Evolutionary conservation across 2,797 vertebrate species (phyloP), one percentile per base, ranked within the genome.

Genomic region (Rhyacichthys aspro): DNA sequence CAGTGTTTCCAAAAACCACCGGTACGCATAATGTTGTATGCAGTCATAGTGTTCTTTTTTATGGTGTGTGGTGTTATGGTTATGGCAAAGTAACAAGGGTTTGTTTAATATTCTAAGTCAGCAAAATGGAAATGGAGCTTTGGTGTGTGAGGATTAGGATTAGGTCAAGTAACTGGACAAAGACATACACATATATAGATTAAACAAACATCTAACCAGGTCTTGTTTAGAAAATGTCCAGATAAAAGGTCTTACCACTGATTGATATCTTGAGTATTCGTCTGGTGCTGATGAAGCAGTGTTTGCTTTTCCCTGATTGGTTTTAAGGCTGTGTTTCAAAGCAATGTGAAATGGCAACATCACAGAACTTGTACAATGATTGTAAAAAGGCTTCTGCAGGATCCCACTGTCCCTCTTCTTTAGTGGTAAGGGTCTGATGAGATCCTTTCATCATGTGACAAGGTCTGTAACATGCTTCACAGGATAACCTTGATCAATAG

Each of bases 401-500:
- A n/a, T n/a, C n/a, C n/a, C n/a, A 34, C 36, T 58, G 34, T 17
- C 12, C 48, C 16, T 57, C 38, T 34, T 53, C 5, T 3, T 11
- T 5, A 17, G 16, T n/a, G 17, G 33, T 67, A 44, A 54, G 39
- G 36, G 34, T 38, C 39, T 7, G 15, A 60, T 63, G 23, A 43
- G 59, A 47, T 55, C 9, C 11, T 67, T 63, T 59, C 47, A 63
- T 67, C n/a, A 23, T 56, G 55, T 52, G 34, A 48, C 67, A 55
- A 67, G 16, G 72, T 53, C 65, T 43, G 52, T 47, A 64, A 66
- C 62, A 43, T 81, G 57, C 59, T 78, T 82, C 64, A 55, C 33
- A 44, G 50, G 36, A 28, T 68, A 45, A 48, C 39, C 34, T 61
- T 15, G 67, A 84, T 86, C 52, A 69, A 67, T 83, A 71, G 58